These are phyloP conservation scores for Chironomus riparius DNA, from an alignment of 2,888 invertebrate species.

Conservation along the genomic window DNA sequence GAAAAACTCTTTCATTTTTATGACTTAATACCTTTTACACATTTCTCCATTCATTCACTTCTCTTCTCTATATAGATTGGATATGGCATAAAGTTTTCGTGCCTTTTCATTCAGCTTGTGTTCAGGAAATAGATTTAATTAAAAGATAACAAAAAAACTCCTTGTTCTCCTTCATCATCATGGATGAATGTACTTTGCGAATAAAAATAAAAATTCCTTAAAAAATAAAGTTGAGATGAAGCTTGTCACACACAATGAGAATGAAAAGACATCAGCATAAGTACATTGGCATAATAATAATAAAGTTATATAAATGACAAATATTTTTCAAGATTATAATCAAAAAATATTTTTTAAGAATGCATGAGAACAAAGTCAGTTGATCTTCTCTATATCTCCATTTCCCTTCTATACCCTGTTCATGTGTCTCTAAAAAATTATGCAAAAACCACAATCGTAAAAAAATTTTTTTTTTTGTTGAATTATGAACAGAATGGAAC, in stretches of 20 bases:
- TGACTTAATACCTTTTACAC: constrained; percentile 11
- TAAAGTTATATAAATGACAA: background rate
- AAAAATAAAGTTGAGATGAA: background rate
- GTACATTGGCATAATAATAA: background rate
- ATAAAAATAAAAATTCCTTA: background rate
- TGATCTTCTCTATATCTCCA: background rate
- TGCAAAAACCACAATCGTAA: background rate
- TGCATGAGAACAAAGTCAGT: background rate
- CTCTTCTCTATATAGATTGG: background rate
- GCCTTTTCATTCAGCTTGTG: background rate
- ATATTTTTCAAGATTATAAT: background rate
- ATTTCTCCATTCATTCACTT: background rate
- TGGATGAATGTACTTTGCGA: no score
- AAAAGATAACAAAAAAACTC: constrained; percentile 13
- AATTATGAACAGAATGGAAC: background rate
- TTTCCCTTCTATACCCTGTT: background rate
- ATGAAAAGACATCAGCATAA: background rate
- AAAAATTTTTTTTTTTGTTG: background rate
- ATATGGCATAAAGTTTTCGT: constrained; percentile 3
- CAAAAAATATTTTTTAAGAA: background rate
- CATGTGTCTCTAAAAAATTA: background rate
- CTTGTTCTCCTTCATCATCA: background rate
- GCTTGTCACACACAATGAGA: background rate
- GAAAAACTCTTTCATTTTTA: background rate
- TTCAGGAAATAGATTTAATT: constrained; percentile 21